Base-by-base conservation (phyloP, 2,113 vertebrate species). In the Theristicus caerulescens region DNA sequence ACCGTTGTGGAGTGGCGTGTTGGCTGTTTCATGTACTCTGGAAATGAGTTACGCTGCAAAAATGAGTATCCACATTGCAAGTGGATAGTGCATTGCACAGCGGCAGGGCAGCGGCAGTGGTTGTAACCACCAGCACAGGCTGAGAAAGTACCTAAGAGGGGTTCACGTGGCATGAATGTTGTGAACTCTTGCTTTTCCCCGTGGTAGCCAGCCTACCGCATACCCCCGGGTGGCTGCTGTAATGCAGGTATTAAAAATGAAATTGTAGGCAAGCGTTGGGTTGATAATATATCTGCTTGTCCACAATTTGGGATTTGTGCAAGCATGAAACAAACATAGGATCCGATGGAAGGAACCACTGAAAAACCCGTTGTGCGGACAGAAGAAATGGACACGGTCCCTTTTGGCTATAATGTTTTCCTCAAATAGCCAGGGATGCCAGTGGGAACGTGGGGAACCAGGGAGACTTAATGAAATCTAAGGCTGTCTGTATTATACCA, bases 1-100 rank as follows among this genome's bases (percentile, higher is more conserved):
- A 25, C 57, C 1, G 0, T 18, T 15, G 46, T 36, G 64, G 34
- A 62, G 61, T 12, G 40, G 21, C 2, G 2, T 29, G 13, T 2
- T 71, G 80, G 29, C 67, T 49, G 59, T 52, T 61, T 19, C 5
- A 3, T 11, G 26, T 70, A 1, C n/a, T 54, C 70, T 84, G 81
- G 70, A 25, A 81, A 38, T 2, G 4, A 22, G 57, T 13, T 59
- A 1, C 1, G 1, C 55, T 61, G 83, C 40, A 70, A 16, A 84
- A 88, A 47, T 4, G 11, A 34, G 38, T 25, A 10, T 58, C 61
- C 3, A 3, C 57, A 4, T 21, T 44, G 22, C 13, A 3, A 9
- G 32, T 42, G 13, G 49, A 49, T 10, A 4, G 84, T 42, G 40
- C 40, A 42, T 42, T 42, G 40, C 40, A 10, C 47, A 21, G 38